A percentile compares a stretch with the other conserved stretches of the same genome.
Evolutionary conservation across 1,140 invertebrate genomes (phyloP).

Genomic region (Brachionus sp.): DNA sequence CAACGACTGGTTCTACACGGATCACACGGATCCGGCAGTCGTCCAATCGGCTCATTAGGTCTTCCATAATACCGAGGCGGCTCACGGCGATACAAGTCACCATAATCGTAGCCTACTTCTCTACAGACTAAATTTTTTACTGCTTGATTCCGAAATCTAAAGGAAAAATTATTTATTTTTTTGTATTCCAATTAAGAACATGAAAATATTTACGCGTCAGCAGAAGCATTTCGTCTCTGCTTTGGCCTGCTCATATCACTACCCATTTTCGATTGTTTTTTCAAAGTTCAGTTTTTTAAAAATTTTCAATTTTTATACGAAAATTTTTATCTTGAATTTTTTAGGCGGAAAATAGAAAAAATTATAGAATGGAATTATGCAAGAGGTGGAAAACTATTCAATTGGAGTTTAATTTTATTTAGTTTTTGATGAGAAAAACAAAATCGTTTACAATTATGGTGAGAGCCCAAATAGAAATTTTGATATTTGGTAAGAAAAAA

Average conservation of each 20-base stretch:
- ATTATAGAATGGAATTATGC: constrained; percentile 33
- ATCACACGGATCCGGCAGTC: neutral
- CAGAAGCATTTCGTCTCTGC: neutral
- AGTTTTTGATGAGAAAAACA: neutral
- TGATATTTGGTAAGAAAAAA: constrained; percentile 8
- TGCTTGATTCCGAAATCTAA: neutral
- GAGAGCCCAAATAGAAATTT: neutral
- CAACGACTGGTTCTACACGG: neutral
- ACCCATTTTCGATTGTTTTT: constrained; percentile 11
- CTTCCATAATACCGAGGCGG: neutral
- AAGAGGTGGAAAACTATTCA: constrained; percentile 40
- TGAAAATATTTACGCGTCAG: neutral
- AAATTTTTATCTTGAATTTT: neutral
- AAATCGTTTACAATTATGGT: constrained; percentile 15
- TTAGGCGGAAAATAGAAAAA: neutral
- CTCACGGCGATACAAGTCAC: neutral
- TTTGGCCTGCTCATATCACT: constrained; percentile 26
- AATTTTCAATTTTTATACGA: constrained; percentile 9
- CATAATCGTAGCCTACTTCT: neutral
- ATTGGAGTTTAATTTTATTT: neutral
- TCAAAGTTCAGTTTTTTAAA: neutral
- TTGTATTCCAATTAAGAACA: neutral
- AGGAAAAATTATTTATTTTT: neutral
- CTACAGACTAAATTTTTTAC: constrained; percentile 10
- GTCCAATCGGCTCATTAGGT: neutral